A percentile compares a stretch with the other conserved stretches of the same genome.
phyloP scores from a whole-genome alignment of 1,140 invertebrate species.

The Drosophila seguyi region DNA sequence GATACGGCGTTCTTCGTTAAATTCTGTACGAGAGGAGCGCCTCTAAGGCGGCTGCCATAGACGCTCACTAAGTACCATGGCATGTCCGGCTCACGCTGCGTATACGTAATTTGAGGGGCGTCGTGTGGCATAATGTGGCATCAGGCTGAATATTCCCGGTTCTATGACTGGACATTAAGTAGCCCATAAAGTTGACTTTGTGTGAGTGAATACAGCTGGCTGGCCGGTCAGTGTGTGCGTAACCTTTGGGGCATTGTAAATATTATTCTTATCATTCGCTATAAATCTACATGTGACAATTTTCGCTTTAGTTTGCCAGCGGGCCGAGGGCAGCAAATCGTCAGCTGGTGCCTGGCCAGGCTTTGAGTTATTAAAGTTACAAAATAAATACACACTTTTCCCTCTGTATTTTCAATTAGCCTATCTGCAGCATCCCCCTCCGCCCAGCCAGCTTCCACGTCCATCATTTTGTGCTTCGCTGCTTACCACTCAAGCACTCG shows the following conservation, averaged over 20 bases:
- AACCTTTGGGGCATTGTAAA: slow-evolving; percentile 78
- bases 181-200: slow-evolving; percentile 74
- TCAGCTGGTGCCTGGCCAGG: slow-evolving; percentile 6
- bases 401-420: slow-evolving; percentile 39
- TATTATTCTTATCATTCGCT: slow-evolving; percentile 78
- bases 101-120: slow-evolving; percentile 79
- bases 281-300: slow-evolving; percentile 84
- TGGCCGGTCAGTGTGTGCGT: slow-evolving; percentile 14
- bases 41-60: slow-evolving; percentile 40
- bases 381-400: slow-evolving; percentile 23
- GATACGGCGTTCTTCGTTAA: slow-evolving; percentile 66
- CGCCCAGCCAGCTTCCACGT: neutral
- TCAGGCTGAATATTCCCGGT: slow-evolving; percentile 57
- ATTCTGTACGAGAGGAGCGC: slow-evolving; percentile 55
- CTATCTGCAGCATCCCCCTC: slow-evolving; percentile 4
- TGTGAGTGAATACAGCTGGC: slow-evolving; percentile 30
- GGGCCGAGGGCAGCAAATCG: slow-evolving; percentile 20
- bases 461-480: slow-evolving; percentile 15
- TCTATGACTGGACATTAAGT: slow-evolving; percentile 64
- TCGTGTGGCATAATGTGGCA: slow-evolving; percentile 77
- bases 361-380: slow-evolving; percentile 56
- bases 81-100: slow-evolving; percentile 35
- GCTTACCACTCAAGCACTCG: slow-evolving; percentile 30
- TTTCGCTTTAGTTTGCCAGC: slow-evolving; percentile 63
- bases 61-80: slow-evolving; percentile 50